Base-by-base conservation (phyloP, 1,140 invertebrate species). In the Augochlora pura region DNA sequence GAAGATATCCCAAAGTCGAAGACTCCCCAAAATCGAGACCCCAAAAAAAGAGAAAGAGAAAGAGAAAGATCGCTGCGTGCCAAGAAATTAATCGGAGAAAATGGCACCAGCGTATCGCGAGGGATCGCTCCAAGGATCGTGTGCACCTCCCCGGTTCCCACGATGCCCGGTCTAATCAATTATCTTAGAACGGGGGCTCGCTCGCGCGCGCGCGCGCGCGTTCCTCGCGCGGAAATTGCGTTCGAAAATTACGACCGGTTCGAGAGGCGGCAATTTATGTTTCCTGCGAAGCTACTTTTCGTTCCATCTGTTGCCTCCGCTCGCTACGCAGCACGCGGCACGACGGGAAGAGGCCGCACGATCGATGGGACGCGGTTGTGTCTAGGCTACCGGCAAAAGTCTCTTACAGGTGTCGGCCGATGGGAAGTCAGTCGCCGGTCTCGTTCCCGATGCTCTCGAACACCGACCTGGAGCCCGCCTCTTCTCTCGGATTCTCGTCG, bases 401-500 rank as follows among this genome's bases (percentile, higher is more conserved):
- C 54, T 32, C 77, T 79, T 74, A 79, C 77, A 10, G 23, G 25
- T 54, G 49, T 73, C 23, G 25, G 25, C 52, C 18, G 70, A 25
- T 67, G 63, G 46, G 16, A 49, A 59, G 62, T 42, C 59, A 49
- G 32, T 60, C 16, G 54, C 12, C 18, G 27, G 52, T 72, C 57
- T 75, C 72, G 71, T 85, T 85, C 70, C 87, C 85, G 80, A 82
- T 82, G 32, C n/a, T n/a, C n/a, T 84, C 81, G 71, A 86, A 85
- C n/a, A n/a, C 54, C 77, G 80, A 65, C 39, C 60, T 71, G 70
- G 52, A n/a, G 27, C 77, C 60, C 52, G 9, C 2, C 42, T 46
- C 42, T 42, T 42, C 39, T 42, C 39, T 42, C 9, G n/a, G 39
- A 67, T 49, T 21, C 46, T 39, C 46, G 46, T 23, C 66, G n/a